phyloP scores from a whole-genome alignment of 2,888 invertebrate species.

The Drosophila kambysellisi region DNA sequence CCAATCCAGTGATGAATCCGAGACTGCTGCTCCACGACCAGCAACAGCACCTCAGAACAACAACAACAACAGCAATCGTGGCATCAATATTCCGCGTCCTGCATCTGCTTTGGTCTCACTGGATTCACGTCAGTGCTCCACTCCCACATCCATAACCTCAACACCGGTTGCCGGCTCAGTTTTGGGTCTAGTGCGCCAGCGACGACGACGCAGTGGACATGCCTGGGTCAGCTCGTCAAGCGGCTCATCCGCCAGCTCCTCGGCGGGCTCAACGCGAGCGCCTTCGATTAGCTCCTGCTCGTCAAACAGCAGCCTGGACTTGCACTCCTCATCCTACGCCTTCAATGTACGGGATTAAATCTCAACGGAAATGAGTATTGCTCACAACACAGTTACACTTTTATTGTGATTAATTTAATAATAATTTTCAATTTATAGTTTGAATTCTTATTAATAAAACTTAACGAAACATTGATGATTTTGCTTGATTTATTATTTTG shows the following conservation, averaged over 20 bases:
- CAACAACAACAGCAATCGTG: neutral
- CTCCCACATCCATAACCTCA: constrained; percentile 48
- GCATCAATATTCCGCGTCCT: constrained; percentile 20
- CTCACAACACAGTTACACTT: constrained; percentile 39
- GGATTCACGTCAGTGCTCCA: constrained; percentile 37
- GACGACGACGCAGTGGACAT: constrained; percentile 60
- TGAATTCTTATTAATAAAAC: constrained; percentile 38
- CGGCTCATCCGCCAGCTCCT: constrained; percentile 63
- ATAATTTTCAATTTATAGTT: constrained; percentile 18
- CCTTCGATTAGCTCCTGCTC: constrained; percentile 71
- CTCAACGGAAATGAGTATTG: neutral
- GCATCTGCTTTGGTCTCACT: constrained; percentile 48
- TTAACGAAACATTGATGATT: constrained; percentile 7
- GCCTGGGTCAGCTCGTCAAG: constrained; percentile 75
- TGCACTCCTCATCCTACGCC: constrained; percentile 53
- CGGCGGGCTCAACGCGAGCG: constrained; percentile 67
- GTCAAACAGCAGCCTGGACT: constrained; percentile 67
- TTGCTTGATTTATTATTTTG: neutral
- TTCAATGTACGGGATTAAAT: constrained; percentile 58
- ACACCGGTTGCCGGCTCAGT: constrained; percentile 80
- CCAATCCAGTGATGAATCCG: constrained; percentile 69
- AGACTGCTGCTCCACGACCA: constrained; percentile 44
- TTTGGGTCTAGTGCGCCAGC: constrained; percentile 72
- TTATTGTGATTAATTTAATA: constrained; percentile 50
- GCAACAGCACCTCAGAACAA: constrained; percentile 56